phyloP scores from a whole-genome alignment of 1,140 invertebrate species.

The Bombus pyrosoma region DNA sequence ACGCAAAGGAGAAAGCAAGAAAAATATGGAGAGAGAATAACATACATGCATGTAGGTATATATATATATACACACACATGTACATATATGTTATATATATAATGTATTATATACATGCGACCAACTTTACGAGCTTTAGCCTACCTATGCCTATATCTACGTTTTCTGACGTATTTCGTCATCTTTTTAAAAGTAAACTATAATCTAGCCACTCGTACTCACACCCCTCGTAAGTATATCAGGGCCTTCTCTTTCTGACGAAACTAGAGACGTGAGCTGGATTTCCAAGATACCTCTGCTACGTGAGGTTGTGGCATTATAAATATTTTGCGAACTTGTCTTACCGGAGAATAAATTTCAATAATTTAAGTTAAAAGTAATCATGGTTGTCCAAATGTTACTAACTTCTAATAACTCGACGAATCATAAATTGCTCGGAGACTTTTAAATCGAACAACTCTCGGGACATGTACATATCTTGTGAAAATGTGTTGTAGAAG shows the following conservation, averaged over 20 bases:
- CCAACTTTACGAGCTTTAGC: conserved; percentile 18
- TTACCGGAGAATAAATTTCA: not conserved
- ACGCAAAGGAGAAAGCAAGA: not conserved
- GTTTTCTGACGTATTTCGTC: not conserved
- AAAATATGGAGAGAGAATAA: not conserved
- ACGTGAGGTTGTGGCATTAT: not conserved
- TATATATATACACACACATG: too few relatives aligned
- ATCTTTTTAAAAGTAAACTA: conserved; percentile 42
- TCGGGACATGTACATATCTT: not conserved
- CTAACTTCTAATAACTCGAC: not conserved
- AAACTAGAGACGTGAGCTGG: not conserved
- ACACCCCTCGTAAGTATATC: not conserved
- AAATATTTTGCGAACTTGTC: not conserved
- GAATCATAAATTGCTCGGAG: not conserved
- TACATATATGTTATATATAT: too few relatives aligned
- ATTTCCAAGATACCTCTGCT: not conserved
- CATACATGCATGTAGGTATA: too few relatives aligned
- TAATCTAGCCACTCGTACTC: not conserved
- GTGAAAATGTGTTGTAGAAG: not conserved
- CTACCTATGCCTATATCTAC: not conserved
- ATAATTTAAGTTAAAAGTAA: not conserved
- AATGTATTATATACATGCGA: not conserved
- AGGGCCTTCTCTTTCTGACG: too few relatives aligned
- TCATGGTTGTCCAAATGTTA: not conserved
- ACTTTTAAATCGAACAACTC: not conserved